Conservation (phyloP, 1,140 invertebrate species). For the Diachasmimorpha longicaudata region DNA sequence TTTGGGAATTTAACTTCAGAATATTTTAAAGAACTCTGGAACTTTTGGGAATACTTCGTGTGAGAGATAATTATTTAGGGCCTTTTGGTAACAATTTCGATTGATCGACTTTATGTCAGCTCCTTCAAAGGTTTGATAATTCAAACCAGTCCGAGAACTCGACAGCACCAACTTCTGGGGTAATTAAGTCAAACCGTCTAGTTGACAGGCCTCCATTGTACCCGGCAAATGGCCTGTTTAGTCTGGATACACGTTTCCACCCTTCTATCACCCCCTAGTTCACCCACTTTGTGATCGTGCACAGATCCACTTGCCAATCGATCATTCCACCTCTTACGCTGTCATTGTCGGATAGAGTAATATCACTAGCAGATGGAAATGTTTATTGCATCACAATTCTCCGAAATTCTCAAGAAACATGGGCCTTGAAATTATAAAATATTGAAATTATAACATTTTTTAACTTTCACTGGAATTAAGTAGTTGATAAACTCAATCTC, state of each 20-base stretch:
- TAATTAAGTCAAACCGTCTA: conserved; percentile 48
- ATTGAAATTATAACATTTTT: too few species aligned
- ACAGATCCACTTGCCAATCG: conserved; percentile 38
- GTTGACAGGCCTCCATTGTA: conserved; percentile 40
- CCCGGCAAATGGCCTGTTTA: conserved; percentile 50
- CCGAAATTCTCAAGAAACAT: too few species aligned
- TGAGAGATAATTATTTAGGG: too few species aligned
- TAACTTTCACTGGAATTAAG: too few species aligned
- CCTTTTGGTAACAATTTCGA: too few species aligned
- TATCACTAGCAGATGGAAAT: too few species aligned
- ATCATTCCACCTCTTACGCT: conserved; percentile 30
- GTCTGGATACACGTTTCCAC: conserved; percentile 40
- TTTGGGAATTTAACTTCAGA: too few species aligned
- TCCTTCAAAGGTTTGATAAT: conserved; percentile 27
- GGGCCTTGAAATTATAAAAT: too few species aligned
- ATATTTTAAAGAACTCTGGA: too few species aligned
- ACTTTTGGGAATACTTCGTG: too few species aligned
- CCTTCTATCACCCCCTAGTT: background rate
- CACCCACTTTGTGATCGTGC: conserved; percentile 39
- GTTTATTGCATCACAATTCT: too few species aligned
- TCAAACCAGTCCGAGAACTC: conserved; percentile 22
- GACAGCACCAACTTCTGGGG: conserved; percentile 33
- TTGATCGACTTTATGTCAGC: background rate
- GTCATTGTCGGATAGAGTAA: background rate
- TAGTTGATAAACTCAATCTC: too few species aligned